Evolutionary conservation across 2,113 vertebrate genomes (phyloP).

Genomic region (Galbula dea): DNA sequence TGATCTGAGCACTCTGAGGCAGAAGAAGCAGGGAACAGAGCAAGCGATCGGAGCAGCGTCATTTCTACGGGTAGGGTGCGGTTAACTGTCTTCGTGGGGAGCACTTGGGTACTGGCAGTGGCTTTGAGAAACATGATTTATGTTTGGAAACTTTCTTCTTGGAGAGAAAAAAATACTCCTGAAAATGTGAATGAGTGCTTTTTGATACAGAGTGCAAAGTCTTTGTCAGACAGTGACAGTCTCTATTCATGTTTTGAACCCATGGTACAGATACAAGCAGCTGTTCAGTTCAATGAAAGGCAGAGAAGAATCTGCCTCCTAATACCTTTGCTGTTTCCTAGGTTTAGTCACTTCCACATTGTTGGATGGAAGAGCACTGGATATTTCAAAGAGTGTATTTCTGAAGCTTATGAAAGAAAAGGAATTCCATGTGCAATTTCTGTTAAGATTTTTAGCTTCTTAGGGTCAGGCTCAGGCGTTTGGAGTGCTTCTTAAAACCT

Average conservation of each 20-base stretch:
- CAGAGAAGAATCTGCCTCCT: neutral
- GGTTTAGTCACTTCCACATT: neutral
- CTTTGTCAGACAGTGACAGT: neutral
- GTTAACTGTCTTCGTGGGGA: neutral
- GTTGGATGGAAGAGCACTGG: neutral
- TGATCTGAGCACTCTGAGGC: constrained; percentile 52
- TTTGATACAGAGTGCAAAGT: neutral
- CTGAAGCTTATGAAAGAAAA: constrained; percentile 14
- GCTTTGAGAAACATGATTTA: neutral
- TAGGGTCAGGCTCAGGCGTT: neutral
- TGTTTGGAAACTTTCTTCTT: neutral
- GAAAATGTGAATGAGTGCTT: neutral
- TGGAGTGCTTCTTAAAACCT: neutral
- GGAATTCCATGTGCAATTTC: constrained; percentile 1
- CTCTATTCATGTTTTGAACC: neutral
- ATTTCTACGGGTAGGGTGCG: constrained; percentile 37
- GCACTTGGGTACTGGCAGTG: neutral
- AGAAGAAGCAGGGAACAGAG: constrained; percentile 59
- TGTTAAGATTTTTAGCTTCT: neutral
- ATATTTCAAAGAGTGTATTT: neutral
- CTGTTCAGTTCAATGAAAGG: neutral
- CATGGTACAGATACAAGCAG: neutral
- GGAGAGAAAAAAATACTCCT: neutral
- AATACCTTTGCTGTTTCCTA: neutral
- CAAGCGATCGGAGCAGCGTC: constrained; percentile 18